Conservation (phyloP, 2,113 vertebrate species). For the Echinops telfairi region DNA sequence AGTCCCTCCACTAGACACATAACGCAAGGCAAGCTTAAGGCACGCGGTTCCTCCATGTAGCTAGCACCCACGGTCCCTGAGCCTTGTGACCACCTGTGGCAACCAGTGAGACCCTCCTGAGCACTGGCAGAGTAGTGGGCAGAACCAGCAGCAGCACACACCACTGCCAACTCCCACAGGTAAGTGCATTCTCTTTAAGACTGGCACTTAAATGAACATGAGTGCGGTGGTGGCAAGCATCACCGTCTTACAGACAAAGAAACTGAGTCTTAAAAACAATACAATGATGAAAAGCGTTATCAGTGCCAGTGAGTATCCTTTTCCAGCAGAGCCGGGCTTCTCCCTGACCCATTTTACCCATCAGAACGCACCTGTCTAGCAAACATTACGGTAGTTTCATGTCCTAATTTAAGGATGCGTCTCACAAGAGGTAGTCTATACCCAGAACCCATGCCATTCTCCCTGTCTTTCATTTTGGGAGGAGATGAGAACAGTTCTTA, state of each 20-base stretch:
- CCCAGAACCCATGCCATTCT: background rate
- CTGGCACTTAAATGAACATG: background rate
- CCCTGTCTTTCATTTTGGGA: background rate
- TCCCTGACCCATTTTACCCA: background rate
- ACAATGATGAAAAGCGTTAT: background rate
- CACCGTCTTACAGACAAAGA: background rate
- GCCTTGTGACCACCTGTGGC: background rate
- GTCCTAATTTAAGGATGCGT: background rate
- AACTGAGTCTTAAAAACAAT: background rate
- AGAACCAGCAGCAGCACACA: background rate
- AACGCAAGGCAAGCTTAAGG: background rate
- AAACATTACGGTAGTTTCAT: background rate
- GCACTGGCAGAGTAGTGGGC: background rate
- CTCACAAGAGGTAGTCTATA: background rate
- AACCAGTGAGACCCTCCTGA: background rate
- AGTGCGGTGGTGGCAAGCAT: background rate
- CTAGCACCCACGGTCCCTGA: background rate
- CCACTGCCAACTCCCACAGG: background rate
- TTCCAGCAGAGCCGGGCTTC: background rate
- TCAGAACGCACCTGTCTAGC: background rate
- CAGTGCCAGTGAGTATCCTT: background rate
- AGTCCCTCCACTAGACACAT: background rate
- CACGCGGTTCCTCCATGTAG: background rate
- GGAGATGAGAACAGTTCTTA: conserved; percentile 1
- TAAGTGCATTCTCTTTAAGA: background rate